Base-by-base conservation (phyloP, 2,888 invertebrate genomes). In the Tetropium fuscum region DNA sequence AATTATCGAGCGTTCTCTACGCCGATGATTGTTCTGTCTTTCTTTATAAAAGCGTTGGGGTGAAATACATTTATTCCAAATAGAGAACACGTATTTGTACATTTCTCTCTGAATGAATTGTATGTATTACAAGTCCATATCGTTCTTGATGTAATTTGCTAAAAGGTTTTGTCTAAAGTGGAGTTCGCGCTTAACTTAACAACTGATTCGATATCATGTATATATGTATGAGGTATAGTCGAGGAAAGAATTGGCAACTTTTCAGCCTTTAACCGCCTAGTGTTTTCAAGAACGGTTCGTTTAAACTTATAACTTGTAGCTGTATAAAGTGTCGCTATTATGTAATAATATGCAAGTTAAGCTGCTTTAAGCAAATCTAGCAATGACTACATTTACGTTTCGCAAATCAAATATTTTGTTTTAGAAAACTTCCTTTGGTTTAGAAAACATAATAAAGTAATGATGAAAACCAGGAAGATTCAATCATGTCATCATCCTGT, bases 111-210 rank as follows among this genome's bases (percentile, higher is more conserved):
- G 76, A 75, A 78, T 75, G 77, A 75, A 79, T 77, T 74, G 80
- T 76, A 79, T 63, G 63, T 63, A 66, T 69, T 66, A 69, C 69
- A 67, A 66, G 66, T 68, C 67, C 69, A 66, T 69, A 68, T 68
- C 63, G 64, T 65, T 71, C 67, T 70, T 62, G 76, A 78, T 77
- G 79, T 78, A 82, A 82, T 82, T 81, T 80, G 78, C 81, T 82
- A 82, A 82, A 82, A 82, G 82, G 80, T 81, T 82, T 81, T 77
- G 80, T 80, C 78, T 80, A 80, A 80, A 81, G 81, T 81, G 80
- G 80, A 77, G 75, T 80, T 81, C 77, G 75, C 82, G 81, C 80
- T 81, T 81, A 81, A 79, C 79, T 81, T 82, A 81, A 81, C 81
- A 80, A 80, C 80, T 80, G 81, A 82, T 82, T 80, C 80, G 78